Conservation (phyloP, 2,797 vertebrate genomes). For the Trachops cirrhosus region DNA sequence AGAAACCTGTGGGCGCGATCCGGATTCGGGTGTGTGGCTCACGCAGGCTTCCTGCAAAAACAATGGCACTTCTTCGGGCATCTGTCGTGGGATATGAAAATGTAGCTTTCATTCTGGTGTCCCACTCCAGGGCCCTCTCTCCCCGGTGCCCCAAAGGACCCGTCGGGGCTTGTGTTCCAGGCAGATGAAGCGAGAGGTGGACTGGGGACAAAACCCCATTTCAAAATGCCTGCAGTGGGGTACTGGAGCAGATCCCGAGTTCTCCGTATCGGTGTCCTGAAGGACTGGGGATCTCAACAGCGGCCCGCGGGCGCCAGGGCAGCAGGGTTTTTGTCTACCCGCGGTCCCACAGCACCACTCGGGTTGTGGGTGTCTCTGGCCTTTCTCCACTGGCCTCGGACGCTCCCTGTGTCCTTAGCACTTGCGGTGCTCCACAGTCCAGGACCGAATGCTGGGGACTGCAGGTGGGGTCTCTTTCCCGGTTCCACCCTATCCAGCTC, state of each 20-base stretch:
- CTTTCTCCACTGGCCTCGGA: neutral
- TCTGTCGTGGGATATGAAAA: rapidly evolving
- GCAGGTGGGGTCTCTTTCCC: neutral
- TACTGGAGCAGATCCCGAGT: rapidly evolving
- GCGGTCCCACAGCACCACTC: neutral
- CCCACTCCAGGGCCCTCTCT: neutral
- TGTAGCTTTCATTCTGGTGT: neutral
- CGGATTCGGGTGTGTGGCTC: neutral
- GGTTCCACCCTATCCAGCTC: neutral
- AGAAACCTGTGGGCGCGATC: neutral
- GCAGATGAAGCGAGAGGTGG: neutral
- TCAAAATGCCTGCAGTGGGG: neutral
- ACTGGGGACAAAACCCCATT: neutral
- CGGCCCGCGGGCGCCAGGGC: rapidly evolving
- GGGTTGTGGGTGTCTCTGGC: neutral
- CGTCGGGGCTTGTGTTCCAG: neutral
- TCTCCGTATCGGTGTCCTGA: rapidly evolving
- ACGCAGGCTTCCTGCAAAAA: rapidly evolving
- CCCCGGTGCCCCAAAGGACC: rapidly evolving
- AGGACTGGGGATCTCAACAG: neutral
- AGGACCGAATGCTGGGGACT: rapidly evolving
- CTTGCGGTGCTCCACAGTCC: neutral
- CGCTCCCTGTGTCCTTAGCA: rapidly evolving
- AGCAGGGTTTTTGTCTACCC: too few relatives aligned
- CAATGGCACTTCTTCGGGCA: neutral